Evolutionary conservation across 1,140 invertebrate genomes (phyloP).

Genomic region (Lepidurus arcticus): DNA sequence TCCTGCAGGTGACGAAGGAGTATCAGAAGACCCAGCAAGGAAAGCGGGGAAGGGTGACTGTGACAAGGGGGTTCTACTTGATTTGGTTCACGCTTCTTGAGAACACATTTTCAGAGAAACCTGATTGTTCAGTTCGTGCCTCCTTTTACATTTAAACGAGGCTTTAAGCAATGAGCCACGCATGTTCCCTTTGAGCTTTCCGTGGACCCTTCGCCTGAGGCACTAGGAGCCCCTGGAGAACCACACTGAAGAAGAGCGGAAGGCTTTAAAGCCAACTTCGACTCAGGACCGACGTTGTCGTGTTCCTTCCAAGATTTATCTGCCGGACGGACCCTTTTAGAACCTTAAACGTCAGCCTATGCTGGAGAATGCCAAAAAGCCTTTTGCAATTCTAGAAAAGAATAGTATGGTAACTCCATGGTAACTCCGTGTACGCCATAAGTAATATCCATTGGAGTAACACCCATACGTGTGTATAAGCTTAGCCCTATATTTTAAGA

Average conservation of each 20-base stretch:
- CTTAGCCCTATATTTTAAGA: too few relatives aligned
- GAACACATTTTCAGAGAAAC: not conserved
- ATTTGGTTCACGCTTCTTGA: constrained; percentile 4
- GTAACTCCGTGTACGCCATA: too few relatives aligned
- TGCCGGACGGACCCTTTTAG: not conserved
- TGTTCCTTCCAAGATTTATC: not conserved
- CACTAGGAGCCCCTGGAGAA: not conserved
- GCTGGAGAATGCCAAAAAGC: not conserved
- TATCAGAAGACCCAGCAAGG: not conserved
- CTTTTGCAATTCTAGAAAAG: not conserved
- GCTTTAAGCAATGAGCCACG: constrained; percentile 21
- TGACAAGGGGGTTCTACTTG: not conserved
- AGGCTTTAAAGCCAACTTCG: not conserved
- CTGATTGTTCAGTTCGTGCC: not conserved
- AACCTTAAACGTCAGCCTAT: constrained; percentile 11
- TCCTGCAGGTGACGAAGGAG: not conserved
- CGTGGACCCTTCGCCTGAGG: not conserved
- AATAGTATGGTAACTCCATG: not conserved
- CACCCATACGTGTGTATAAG: too few relatives aligned
- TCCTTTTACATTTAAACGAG: constrained; percentile 22
- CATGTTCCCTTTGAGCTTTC: not conserved
- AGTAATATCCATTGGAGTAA: too few relatives aligned
- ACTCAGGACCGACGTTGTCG: not conserved
- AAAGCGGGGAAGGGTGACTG: not conserved
- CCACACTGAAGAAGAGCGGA: not conserved